These are phyloP conservation scores for Odontomachus brunneus DNA, from an alignment of 1,140 invertebrate species.

Conservation along the genomic window DNA sequence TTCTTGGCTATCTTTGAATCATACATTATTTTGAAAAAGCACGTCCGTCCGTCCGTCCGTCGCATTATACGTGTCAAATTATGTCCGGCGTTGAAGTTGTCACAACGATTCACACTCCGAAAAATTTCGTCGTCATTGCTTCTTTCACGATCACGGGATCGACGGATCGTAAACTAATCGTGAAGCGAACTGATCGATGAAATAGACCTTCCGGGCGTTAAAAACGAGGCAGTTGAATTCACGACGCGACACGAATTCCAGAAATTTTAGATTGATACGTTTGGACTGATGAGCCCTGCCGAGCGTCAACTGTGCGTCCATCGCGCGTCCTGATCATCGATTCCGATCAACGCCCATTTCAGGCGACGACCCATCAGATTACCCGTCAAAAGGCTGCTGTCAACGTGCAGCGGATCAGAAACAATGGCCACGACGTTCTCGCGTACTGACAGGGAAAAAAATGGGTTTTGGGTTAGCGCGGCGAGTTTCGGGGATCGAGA, in stretches of 20 bases:
- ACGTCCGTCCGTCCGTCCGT: no score
- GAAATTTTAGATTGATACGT: constrained; percentile 65
- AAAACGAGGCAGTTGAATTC: background rate
- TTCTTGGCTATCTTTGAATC: background rate
- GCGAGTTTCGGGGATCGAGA: constrained; percentile 62
- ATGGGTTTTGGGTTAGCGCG: constrained; percentile 56
- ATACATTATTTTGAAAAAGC: background rate
- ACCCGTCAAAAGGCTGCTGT: constrained; percentile 57
- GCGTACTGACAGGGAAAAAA: constrained; percentile 16
- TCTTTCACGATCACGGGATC: constrained; percentile 16
- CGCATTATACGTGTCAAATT: constrained; percentile 9
- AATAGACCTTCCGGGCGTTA: constrained; percentile 25
- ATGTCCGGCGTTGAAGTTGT: constrained; percentile 16
- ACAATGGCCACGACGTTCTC: constrained; percentile 58
- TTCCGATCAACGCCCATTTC: constrained; percentile 57
- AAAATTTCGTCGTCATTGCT: constrained; percentile 9
- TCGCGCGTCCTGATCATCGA: constrained; percentile 43
- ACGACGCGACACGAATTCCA: constrained; percentile 42
- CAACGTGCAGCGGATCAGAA: constrained; percentile 71
- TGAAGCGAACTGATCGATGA: background rate
- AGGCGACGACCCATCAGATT: constrained; percentile 61
- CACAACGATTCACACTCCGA: constrained; percentile 37
- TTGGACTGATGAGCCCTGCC: constrained; percentile 51
- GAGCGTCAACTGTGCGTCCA: constrained; percentile 25
- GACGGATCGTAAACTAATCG: constrained; percentile 5